Conservation (phyloP, 2,113 vertebrate genomes). For the Carassius carassius region DNA sequence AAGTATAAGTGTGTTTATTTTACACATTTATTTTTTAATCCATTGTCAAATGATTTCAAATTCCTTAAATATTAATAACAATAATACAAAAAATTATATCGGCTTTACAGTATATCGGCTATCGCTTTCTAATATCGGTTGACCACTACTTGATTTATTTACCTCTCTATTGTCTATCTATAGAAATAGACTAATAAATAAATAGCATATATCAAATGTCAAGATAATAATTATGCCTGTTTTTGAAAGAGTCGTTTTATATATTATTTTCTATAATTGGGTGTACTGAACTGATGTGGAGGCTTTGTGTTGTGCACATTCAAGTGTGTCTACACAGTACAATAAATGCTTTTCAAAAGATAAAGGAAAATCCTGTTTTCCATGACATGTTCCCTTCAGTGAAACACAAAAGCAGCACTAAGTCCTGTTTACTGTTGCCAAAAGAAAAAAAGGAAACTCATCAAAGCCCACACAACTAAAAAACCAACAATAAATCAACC, state of each 20-base stretch:
- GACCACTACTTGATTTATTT: too few relatives aligned
- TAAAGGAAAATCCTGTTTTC: constrained; percentile 6
- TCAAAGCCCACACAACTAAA: background rate
- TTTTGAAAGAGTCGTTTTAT: background rate
- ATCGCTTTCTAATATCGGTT: too few relatives aligned
- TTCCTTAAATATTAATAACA: too few relatives aligned
- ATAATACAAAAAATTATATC: too few relatives aligned
- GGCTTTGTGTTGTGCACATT: background rate
- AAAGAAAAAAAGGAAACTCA: background rate
- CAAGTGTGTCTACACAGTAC: background rate
- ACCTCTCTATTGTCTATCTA: too few relatives aligned
- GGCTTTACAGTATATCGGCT: too few relatives aligned
- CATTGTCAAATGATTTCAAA: too few relatives aligned
- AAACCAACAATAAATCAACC: too few relatives aligned
- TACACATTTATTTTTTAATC: too few relatives aligned
- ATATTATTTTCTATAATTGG: background rate
- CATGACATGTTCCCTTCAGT: constrained; percentile 25
- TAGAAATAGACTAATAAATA: too few relatives aligned
- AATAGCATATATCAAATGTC: background rate
- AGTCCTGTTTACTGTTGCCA: constrained; percentile 15
- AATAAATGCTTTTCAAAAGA: constrained; percentile 2
- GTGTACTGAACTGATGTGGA: background rate
- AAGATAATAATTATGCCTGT: background rate
- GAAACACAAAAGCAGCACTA: constrained; percentile 28
- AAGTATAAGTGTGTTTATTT: too few relatives aligned